A percentile compares a stretch with the other conserved stretches of the same genome.
phyloP scores from a whole-genome alignment of 2,797 vertebrate species.

The Coilia nasus region DNA sequence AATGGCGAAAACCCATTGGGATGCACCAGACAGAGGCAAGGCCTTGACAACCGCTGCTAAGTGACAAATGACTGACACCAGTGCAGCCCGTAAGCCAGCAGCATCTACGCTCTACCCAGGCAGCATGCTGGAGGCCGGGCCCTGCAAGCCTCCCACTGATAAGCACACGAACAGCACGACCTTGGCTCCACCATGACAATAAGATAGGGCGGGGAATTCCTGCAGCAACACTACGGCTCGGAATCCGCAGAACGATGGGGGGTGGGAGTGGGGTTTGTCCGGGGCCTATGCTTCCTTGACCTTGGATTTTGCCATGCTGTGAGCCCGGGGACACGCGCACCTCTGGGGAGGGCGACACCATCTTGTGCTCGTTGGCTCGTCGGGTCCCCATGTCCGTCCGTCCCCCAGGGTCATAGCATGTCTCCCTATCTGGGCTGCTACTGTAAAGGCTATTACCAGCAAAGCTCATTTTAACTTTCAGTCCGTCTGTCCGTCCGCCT shows the following conservation, averaged over 20 bases:
- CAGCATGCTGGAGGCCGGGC: slow-evolving; percentile 61
- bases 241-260: slow-evolving; percentile 67
- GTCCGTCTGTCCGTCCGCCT: background rate
- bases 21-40: slow-evolving; percentile 49
- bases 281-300: slow-evolving; percentile 70
- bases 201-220: slow-evolving; percentile 68
- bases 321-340: slow-evolving; percentile 50
- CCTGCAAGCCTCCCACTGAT: slow-evolving; percentile 64
- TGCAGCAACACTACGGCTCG: slow-evolving; percentile 56
- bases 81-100: slow-evolving; percentile 54
- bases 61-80: slow-evolving; percentile 56
- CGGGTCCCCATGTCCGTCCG: background rate
- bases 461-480: background rate
- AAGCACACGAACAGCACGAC: slow-evolving; percentile 72
- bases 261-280: background rate
- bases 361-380: background rate
- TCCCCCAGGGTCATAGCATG: background rate
- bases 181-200: slow-evolving; percentile 74
- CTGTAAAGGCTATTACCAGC: background rate
- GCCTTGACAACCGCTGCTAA: slow-evolving; percentile 54
- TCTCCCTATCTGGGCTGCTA: background rate
- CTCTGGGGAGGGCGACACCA: slow-evolving; percentile 53
- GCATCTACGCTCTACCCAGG: slow-evolving; percentile 50
- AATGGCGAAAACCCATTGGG: slow-evolving; percentile 49
- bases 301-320: slow-evolving; percentile 65